These are phyloP conservation scores for Ephydatia muelleri DNA, from an alignment of 37 sponge, comb jelly and placozoan genomes.

Conservation along the genomic window DNA sequence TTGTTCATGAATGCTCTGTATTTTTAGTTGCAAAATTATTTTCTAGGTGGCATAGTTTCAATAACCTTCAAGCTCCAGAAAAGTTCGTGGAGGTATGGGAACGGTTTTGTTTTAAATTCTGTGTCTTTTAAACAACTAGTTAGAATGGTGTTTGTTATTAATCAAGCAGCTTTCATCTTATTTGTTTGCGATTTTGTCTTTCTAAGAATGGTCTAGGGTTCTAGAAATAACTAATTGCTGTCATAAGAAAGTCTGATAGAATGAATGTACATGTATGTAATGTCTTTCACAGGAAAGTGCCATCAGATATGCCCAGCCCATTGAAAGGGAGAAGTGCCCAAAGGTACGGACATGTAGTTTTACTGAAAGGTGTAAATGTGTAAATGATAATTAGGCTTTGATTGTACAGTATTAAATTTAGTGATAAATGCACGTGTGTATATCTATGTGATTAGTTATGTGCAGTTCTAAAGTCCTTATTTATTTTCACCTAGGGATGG, in stretches of 20 bases:
- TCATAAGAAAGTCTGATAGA: too few species aligned
- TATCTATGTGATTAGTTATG: background rate
- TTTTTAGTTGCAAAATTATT: background rate
- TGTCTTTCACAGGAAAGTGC: background rate
- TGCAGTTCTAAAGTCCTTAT: background rate
- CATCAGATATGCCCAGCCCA: background rate
- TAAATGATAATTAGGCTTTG: too few species aligned
- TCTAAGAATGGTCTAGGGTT: too few species aligned
- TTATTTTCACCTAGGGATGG: conserved; percentile 66
- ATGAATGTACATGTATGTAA: too few species aligned
- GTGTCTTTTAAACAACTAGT: background rate
- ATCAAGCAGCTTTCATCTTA: too few species aligned
- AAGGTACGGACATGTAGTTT: background rate
- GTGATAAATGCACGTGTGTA: background rate
- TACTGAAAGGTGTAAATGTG: background rate
- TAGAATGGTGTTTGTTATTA: background rate
- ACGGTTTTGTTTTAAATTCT: background rate
- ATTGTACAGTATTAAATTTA: too few species aligned
- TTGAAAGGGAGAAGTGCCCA: background rate
- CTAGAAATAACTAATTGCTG: background rate
- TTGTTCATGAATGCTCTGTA: background rate
- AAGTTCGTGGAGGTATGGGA: conserved; percentile 29
- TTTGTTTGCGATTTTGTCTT: too few species aligned
- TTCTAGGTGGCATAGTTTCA: conserved; percentile 51
- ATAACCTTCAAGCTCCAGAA: conserved; percentile 37